Evolutionary conservation across 2,888 invertebrate species (phyloP).

Genomic region (Agrochola lychnidis): DNA sequence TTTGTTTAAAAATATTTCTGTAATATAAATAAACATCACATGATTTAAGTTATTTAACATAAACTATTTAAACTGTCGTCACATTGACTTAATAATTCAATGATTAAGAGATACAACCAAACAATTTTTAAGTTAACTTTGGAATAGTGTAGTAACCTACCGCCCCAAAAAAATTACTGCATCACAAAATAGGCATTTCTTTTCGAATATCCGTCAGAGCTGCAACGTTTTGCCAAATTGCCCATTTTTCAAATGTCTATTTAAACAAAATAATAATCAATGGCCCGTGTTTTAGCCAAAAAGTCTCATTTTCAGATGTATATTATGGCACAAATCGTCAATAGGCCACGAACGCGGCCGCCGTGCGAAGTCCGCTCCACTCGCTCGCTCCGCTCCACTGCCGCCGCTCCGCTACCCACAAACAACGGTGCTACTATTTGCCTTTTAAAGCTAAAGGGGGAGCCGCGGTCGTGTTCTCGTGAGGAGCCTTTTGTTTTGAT

Average conservation of each 20-base stretch:
- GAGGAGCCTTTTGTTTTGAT: conserved; percentile 51
- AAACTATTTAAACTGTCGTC: background rate
- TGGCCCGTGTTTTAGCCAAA: conserved; percentile 7
- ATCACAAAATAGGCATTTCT: too few species aligned
- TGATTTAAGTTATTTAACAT: background rate
- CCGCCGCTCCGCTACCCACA: conserved; percentile 65
- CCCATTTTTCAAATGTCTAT: background rate
- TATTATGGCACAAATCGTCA: conserved; percentile 68
- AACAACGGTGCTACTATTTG: conserved; percentile 66
- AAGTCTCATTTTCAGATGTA: background rate
- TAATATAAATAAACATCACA: background rate
- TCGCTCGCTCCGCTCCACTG: conserved; percentile 59
- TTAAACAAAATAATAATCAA: background rate
- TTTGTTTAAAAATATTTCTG: background rate
- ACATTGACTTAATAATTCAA: background rate
- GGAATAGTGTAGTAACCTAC: background rate
- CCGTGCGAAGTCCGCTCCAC: conserved; percentile 57
- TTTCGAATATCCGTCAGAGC: background rate
- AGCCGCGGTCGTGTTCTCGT: conserved; percentile 53
- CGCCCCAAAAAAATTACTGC: background rate
- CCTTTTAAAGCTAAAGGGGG: conserved; percentile 54
- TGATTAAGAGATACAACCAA: background rate
- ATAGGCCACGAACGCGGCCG: conserved; percentile 72
- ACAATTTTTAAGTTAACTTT: background rate
- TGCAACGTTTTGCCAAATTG: background rate